These are phyloP conservation scores for Peribatodes rhomboidaria DNA, from an alignment of 2,888 invertebrate genomes.

Conservation along the genomic window DNA sequence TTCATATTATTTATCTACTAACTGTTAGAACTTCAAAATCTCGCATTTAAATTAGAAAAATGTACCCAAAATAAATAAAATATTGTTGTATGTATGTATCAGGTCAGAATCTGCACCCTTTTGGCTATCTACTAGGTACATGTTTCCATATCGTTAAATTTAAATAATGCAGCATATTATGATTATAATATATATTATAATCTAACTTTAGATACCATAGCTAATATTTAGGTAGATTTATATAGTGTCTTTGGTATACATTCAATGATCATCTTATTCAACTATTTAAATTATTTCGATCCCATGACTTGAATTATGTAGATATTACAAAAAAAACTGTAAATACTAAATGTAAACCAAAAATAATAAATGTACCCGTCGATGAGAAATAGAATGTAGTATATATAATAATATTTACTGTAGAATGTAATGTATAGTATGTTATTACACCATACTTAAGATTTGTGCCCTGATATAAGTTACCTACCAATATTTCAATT, in stretches of 20 bases:
- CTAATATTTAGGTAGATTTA: constrained; percentile 17
- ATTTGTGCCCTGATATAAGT: constrained; percentile 11
- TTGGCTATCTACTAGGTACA: not conserved
- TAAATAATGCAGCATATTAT: constrained; percentile 4
- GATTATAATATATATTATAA: constrained; percentile 1
- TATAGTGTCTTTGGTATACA: constrained; percentile 74
- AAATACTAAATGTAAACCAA: not conserved
- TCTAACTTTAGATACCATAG: constrained; percentile 11
- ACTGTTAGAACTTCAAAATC: not conserved
- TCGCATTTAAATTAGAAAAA: constrained; percentile 7
- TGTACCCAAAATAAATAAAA: not conserved
- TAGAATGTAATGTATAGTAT: not conserved
- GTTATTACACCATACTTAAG: not conserved
- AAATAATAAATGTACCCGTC: not conserved
- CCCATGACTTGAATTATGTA: constrained; percentile 1
- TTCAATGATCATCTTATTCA: constrained; percentile 6
- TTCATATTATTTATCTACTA: constrained; percentile 35
- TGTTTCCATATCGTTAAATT: not conserved
- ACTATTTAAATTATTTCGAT: constrained; percentile 14
- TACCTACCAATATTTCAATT: not conserved
- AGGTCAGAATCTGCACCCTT: not conserved
- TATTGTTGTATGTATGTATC: not conserved
- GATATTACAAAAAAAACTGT: not conserved
- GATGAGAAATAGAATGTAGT: not conserved
- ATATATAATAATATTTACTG: not conserved